Evolutionary conservation across 1,140 invertebrate species (phyloP), one percentile per base, ranked within the genome.

Genomic region (Bombus vancouverensis): DNA sequence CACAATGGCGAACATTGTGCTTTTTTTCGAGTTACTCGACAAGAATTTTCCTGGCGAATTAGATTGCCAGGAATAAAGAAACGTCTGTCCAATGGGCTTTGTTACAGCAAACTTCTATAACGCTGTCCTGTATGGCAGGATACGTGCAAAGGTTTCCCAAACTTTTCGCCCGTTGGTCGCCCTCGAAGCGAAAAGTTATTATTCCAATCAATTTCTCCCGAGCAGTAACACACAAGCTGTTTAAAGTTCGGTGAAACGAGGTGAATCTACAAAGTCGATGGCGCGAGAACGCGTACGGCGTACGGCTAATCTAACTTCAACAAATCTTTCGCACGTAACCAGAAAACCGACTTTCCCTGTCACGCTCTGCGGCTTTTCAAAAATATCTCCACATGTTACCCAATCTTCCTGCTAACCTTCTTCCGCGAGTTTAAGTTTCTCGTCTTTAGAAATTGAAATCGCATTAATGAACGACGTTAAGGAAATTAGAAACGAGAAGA

Each of bases 161-260:
- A 87, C 44, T 87, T 87, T 78, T 74, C 78, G 65, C 78, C 70
- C 18, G 78, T 73, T 73, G 76, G 53, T 57, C 66, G 68, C 13
- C n/a, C 70, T 34, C 77, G 42, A 18, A 81, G 62, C 85, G 81
- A 83, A 87, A 87, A 83, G 81, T 87, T 87, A 87, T 87, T 87
- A 87, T 87, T 87, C 85, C 85, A 87, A 87, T 87, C 85, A 87
- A 87, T 87, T 87, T 87, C 81, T 84, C 74, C 39, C 72, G 81
- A 74, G 47, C 81, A 72, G 84, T 75, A 81, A 53, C 78, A 85
- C 84, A 81, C 72, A 77, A 62, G 32, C 85, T 86, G 85, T 86
- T 86, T 86, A 83, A 86, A 86, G 85, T 86, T 86, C 47, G 84
- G 59, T 42, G 84, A 81, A 85, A 74, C 84, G 84, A 81, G 83